Conservation (phyloP, 2,888 invertebrate species). For the Lepeophtheirus nordmannii region DNA sequence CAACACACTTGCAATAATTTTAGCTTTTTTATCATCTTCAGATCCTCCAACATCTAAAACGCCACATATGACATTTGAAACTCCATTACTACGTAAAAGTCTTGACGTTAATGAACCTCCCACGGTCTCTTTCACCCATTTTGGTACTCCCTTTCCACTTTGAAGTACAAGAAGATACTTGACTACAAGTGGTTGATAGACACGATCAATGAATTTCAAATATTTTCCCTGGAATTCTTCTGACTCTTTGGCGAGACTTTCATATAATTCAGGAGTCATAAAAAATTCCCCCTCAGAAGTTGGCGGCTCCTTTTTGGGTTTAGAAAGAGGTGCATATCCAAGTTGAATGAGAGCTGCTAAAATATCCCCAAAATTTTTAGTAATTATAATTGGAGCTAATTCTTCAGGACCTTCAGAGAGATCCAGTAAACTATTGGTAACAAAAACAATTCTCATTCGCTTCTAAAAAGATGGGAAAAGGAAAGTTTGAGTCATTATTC, state of each 20-base stretch:
- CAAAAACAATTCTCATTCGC: constrained; percentile 7
- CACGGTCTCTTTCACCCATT: constrained; percentile 48
- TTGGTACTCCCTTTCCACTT: constrained; percentile 37
- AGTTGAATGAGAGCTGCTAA: constrained; percentile 54
- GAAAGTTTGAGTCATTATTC: constrained; percentile 3
- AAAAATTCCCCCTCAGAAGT: constrained; percentile 31
- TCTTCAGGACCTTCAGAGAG: neutral
- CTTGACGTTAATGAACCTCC: constrained; percentile 45
- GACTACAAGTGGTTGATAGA: constrained; percentile 47
- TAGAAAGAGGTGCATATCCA: constrained; percentile 48
- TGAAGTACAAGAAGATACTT: constrained; percentile 52
- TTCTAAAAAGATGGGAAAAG: constrained; percentile 16
- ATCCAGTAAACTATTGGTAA: constrained; percentile 4
- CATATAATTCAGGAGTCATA: constrained; percentile 45
- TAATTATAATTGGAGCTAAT: constrained; percentile 43
- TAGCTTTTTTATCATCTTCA: neutral
- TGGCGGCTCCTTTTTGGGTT: constrained; percentile 37
- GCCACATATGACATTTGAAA: constrained; percentile 47
- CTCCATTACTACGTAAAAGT: constrained; percentile 46
- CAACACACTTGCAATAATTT: constrained; percentile 14
- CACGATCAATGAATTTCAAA: constrained; percentile 40
- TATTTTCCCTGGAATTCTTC: constrained; percentile 40
- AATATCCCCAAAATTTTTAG: constrained; percentile 45
- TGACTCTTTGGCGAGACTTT: constrained; percentile 40
- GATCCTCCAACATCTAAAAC: constrained; percentile 43